These are phyloP conservation scores for Corythornis cristatus DNA, from an alignment of 2,113 vertebrate species.

Conservation along the genomic window DNA sequence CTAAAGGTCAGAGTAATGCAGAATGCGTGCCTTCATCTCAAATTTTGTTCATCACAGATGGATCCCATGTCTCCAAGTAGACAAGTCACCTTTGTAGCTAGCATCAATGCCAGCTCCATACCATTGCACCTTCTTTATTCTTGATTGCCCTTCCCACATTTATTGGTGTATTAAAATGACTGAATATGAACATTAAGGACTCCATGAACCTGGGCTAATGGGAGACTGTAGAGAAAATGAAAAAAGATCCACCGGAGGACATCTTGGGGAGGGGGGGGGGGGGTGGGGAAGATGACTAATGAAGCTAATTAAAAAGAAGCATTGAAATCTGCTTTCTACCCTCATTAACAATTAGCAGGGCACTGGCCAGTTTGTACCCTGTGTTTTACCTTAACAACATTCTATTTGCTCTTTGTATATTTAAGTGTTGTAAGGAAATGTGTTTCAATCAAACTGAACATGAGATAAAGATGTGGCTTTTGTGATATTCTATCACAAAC, in stretches of 20 bases:
- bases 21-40: slow-evolving; percentile 99
- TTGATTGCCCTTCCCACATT: slow-evolving; percentile 86
- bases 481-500: slow-evolving; percentile 95
- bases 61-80: slow-evolving; percentile 85
- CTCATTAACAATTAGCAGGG: slow-evolving; percentile 91
- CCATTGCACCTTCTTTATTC: slow-evolving; percentile 87
- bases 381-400: slow-evolving; percentile 92
- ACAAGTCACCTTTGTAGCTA: slow-evolving; percentile 90
- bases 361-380: slow-evolving; percentile 86
- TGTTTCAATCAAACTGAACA: slow-evolving; percentile 87
- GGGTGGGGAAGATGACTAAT: slow-evolving; percentile 85
- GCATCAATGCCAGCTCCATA: slow-evolving; percentile 83
- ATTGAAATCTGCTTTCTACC: slow-evolving; percentile 89
- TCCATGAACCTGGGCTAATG: slow-evolving; percentile 88
- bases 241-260: slow-evolving; percentile 81
- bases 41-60: slow-evolving; percentile 92
- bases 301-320: slow-evolving; percentile 89
- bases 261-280: slow-evolving; percentile 74
- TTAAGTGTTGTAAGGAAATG: slow-evolving; percentile 98
- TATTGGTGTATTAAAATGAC: slow-evolving; percentile 89
- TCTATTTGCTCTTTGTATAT: slow-evolving; percentile 98
- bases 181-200: slow-evolving; percentile 89
- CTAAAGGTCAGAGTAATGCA: slow-evolving; percentile 90
- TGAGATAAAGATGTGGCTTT: slow-evolving; percentile 91
- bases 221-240: slow-evolving; percentile 83